Evolutionary conservation across 2,797 vertebrate genomes (phyloP).

Genomic region (Tinamus major): DNA sequence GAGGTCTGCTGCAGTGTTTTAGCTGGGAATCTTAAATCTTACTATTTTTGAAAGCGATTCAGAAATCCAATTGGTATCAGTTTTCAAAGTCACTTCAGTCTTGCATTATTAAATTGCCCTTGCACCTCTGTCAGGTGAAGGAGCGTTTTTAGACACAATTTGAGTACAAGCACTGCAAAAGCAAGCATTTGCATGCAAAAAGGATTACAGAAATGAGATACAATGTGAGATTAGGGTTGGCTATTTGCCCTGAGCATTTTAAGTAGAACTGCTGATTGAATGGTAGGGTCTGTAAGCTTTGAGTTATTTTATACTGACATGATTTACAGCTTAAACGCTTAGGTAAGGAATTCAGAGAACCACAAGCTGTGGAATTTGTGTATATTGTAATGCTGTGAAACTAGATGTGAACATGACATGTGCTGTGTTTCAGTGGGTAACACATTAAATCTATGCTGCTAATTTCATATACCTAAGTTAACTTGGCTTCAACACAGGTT

Average conservation of each 20-base stretch:
- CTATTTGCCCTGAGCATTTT: slow-evolving; percentile 28
- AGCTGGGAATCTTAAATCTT: background rate
- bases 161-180: background rate
- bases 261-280: slow-evolving; percentile 41
- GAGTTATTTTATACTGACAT: slow-evolving; percentile 27
- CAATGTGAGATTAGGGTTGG: slow-evolving; percentile 12
- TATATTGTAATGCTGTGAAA: background rate
- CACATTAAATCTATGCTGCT: background rate
- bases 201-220: slow-evolving; percentile 45
- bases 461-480: slow-evolving; percentile 3
- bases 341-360: background rate
- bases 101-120: background rate
- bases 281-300: background rate
- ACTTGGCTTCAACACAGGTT: background rate
- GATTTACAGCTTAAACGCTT: slow-evolving; percentile 19
- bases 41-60: background rate
- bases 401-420: background rate
- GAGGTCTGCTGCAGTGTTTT: background rate
- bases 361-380: background rate
- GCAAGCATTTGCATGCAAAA: slow-evolving; percentile 45
- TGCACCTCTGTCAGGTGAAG: background rate
- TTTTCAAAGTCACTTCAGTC: background rate
- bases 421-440: background rate
- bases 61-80: background rate
- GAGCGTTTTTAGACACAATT: slow-evolving; percentile 5